phyloP scores from a whole-genome alignment of 2,113 vertebrate species.

The Crotalus helleri region DNA sequence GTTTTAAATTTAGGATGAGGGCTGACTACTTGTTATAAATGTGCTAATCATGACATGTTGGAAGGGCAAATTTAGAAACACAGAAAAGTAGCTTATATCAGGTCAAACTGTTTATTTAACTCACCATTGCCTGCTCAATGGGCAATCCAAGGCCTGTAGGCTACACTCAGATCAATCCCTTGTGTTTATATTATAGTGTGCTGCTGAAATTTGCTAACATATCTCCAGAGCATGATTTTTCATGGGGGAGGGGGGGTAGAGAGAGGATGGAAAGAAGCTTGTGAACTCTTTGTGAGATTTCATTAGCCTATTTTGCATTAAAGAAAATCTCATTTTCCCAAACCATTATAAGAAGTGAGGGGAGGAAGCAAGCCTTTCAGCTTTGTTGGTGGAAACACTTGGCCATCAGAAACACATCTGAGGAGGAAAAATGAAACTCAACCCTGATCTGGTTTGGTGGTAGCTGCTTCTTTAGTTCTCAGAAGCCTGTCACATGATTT shows the following conservation, averaged over 20 bases:
- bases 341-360: background rate
- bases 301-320: background rate
- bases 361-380: background rate
- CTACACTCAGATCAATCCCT: background rate
- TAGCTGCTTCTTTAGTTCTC: background rate
- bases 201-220: background rate
- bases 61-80: background rate
- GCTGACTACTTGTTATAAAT: background rate
- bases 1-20: background rate
- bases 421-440: background rate
- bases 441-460: background rate
- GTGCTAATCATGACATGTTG: background rate
- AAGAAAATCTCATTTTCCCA: background rate
- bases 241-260: background rate
- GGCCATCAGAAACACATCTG: background rate
- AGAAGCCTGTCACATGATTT: background rate
- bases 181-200: background rate
- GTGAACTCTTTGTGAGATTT: background rate
- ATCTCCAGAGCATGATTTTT: background rate
- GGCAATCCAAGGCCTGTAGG: background rate
- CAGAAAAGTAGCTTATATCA: background rate
- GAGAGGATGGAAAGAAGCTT: background rate
- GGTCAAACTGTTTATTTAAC: background rate
- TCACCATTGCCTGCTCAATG: background rate
- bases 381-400: background rate